Evolutionary conservation across 2,113 vertebrate genomes (phyloP), one percentile per base, ranked within the genome.

Genomic region (Marmota flaviventris): DNA sequence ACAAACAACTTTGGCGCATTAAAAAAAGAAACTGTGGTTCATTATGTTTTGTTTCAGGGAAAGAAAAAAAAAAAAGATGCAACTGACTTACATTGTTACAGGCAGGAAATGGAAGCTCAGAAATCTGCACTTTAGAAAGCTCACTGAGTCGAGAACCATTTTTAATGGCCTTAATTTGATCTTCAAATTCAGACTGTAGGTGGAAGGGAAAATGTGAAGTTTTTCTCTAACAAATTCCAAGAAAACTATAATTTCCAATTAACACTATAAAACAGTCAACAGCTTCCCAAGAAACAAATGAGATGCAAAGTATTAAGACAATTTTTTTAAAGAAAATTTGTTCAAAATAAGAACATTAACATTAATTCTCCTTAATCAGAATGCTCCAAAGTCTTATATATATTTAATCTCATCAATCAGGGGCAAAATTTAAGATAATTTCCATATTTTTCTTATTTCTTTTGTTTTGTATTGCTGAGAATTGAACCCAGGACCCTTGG

Each of bases 161-260:
- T 96, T 97, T 98, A 93, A 99, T 94, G 42, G 85, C 95, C 67
- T 98, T 97, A 5, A 99, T 98, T 97, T 98, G 99, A 65, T 99
- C 98, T 58, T 99, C 98, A 97, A 98, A 99, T 69, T 98, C 98
- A 0, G 75, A 67, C 99, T 99, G 98, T 29, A 90, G 81, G 48
- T 32, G 63, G 51, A 96, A 84, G 16, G 16, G 22, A 61, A 82
- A 77, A 70, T 75, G 72, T 94, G 63, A 24, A 84, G 16, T 79
- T 37, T 76, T 37, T 76, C 39, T 88, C 72, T 69, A 91, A 90
- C 6, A 78, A 84, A 92, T 65, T 78, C 32, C 72, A 61, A 93
- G 65, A 53, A 53, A 87, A 73, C 4, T 0, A 78, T 16, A 53
- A 83, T 51, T 37, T 25, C 11, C 37, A 90, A 69, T 76, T 69